Percentiles rank a stretch among this genome's conserved stretches.
Conservation (phyloP, 1,140 invertebrate genomes). For the Drosophila seguyi region DNA sequence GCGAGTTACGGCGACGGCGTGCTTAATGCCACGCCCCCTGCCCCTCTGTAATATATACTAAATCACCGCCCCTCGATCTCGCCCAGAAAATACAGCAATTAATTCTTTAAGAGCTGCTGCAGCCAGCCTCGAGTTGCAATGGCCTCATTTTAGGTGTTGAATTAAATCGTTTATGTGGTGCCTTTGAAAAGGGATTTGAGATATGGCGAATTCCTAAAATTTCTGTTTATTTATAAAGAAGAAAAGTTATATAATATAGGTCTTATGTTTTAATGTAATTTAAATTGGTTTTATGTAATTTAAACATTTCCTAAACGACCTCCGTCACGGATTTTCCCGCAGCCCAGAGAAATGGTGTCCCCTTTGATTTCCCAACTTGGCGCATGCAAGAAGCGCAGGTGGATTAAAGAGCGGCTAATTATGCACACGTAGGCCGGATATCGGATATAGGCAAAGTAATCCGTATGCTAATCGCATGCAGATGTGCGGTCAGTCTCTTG, state of each 20-base stretch:
- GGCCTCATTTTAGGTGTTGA: constrained; percentile 20
- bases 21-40: constrained; percentile 15
- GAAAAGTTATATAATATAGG: background rate
- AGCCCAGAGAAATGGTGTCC: constrained; percentile 4
- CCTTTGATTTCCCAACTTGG: constrained; percentile 13
- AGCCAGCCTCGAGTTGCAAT: constrained; percentile 15
- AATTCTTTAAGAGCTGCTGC: constrained; percentile 19
- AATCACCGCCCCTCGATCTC: constrained; percentile 22
- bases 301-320: constrained; percentile 18
- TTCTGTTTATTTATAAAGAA: constrained; percentile 23
- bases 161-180: background rate
- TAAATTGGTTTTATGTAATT: constrained; percentile 41
- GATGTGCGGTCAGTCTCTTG: constrained; percentile 21
- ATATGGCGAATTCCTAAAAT: constrained; percentile 8
- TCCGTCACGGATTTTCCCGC: constrained; percentile 11
- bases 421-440: constrained; percentile 93
- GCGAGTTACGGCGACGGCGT: constrained; percentile 12
- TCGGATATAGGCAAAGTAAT: constrained; percentile 95
- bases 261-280: background rate
- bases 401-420: constrained; percentile 33
- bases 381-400: constrained; percentile 9
- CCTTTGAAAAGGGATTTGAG: background rate
- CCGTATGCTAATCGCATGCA: constrained; percentile 81
- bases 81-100: constrained; percentile 29
- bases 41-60: background rate